Evolutionary conservation across 2,888 invertebrate genomes (phyloP).

Genomic region (Pycnomerus fuliginosus): DNA sequence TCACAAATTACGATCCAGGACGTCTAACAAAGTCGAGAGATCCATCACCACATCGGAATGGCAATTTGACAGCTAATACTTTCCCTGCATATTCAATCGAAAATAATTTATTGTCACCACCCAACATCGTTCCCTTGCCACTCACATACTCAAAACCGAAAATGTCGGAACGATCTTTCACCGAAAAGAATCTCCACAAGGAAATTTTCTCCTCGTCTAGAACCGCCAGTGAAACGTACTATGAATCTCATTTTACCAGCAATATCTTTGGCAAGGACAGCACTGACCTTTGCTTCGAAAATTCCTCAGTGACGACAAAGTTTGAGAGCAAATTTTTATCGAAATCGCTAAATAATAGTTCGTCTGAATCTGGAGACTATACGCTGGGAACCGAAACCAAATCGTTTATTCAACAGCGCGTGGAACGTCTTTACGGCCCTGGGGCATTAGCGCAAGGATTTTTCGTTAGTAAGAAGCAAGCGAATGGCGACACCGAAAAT

Average conservation of each 20-base stretch:
- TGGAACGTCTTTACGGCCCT: slow-evolving; percentile 85
- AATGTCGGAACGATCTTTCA: slow-evolving; percentile 38
- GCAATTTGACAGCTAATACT: slow-evolving; percentile 35
- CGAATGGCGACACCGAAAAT: slow-evolving; percentile 45
- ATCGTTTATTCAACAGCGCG: slow-evolving; percentile 85
- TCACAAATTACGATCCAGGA: slow-evolving; percentile 84
- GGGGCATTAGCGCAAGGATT: slow-evolving; percentile 85
- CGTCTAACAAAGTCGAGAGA: slow-evolving; percentile 62
- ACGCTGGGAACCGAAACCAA: slow-evolving; percentile 57
- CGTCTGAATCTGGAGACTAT: slow-evolving; percentile 40
- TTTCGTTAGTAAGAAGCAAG: slow-evolving; percentile 62
- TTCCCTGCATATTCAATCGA: slow-evolving; percentile 37
- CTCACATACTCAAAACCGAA: too few species aligned
- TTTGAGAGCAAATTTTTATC: too few species aligned
- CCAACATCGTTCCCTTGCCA: slow-evolving; percentile 50
- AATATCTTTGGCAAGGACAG: slow-evolving; percentile 42
- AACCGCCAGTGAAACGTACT: slow-evolving; percentile 18
- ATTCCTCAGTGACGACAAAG: too few species aligned
- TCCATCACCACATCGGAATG: slow-evolving; percentile 65
- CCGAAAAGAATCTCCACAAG: slow-evolving; percentile 37
- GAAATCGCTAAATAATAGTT: slow-evolving; percentile 29
- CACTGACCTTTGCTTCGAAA: slow-evolving; percentile 46
- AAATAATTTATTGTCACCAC: slow-evolving; percentile 50
- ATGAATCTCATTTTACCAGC: slow-evolving; percentile 38
- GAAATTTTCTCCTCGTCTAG: slow-evolving; percentile 4